phyloP scores from a whole-genome alignment of 2,113 vertebrate species.

The Calypte anna region DNA sequence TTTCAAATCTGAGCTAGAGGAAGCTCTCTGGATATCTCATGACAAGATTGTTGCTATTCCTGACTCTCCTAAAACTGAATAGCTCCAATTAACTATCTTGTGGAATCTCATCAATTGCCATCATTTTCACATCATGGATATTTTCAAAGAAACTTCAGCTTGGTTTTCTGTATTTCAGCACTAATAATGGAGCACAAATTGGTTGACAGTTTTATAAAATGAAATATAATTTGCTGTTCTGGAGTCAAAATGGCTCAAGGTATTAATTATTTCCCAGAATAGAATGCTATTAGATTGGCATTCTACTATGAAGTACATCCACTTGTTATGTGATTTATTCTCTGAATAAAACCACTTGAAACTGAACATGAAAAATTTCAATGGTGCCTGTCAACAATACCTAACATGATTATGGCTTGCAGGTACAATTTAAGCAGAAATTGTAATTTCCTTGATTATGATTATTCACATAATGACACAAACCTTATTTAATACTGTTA shows the following conservation, averaged over 20 bases:
- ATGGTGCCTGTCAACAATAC: background rate
- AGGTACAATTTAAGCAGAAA: background rate
- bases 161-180: background rate
- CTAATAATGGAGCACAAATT: background rate
- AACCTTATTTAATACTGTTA: background rate
- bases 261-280: background rate
- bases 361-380: background rate
- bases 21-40: background rate
- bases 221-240: background rate
- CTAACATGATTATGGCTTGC: background rate
- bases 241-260: background rate
- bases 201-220: background rate
- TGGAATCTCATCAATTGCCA: background rate
- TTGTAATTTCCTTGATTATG: background rate
- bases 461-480: background rate
- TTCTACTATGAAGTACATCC: background rate
- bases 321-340: background rate
- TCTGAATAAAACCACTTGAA: background rate
- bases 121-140: background rate
- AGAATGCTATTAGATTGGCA: background rate
- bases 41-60: background rate
- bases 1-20: background rate
- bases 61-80: background rate
- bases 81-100: background rate
- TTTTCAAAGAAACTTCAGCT: background rate